Evolutionary conservation across 1,140 invertebrate species (phyloP), one percentile per base, ranked within the genome.

Genomic region (Psilanteris sp.): DNA sequence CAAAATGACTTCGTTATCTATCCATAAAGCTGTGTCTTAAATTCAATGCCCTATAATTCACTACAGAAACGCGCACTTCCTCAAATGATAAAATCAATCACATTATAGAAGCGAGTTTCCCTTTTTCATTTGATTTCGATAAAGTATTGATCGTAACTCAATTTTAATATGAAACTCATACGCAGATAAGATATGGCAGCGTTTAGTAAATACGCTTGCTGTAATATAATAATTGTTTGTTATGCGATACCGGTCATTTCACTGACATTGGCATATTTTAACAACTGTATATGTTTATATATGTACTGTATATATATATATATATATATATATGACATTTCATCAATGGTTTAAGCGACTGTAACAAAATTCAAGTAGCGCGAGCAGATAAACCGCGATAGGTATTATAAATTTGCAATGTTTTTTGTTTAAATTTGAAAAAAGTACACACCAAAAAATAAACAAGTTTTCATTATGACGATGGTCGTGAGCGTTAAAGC

Each of bases 111-210:
- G 13, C 4, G 15, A 29, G 48, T 44, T 27, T 54, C 22, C 29
- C 41, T 55, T 55, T 67, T 55, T 48, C 62, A 67, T 48, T 67
- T 26, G 50, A 67, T 67, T 55, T 31, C 20, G 16, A 55, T 55
- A 50, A 67, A 67, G 57, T 57, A 57, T 67, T 55, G 62, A 55
- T 57, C 62, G 15, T 67, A 31, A 57, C 57, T 55, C 10, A 57
- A 57, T 67, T 36, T 54, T 48, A 39, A 54, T 11, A 32, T 32
- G 46, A 54, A 55, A 66, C 46, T 16, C 15, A 26, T 27, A 24
- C 6, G 6, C 11, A 44, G 44, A 24, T 8, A 7, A 11, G 29
- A 27, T n/a, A n/a, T 32, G 10, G 6, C 36, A 52, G 46, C 29
- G 29, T 44, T 54, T 27, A 50, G 15, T 15, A 54, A 54, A 50